Base-by-base conservation (phyloP, 2,113 vertebrate genomes). In the Seriola dumerili region DNA sequence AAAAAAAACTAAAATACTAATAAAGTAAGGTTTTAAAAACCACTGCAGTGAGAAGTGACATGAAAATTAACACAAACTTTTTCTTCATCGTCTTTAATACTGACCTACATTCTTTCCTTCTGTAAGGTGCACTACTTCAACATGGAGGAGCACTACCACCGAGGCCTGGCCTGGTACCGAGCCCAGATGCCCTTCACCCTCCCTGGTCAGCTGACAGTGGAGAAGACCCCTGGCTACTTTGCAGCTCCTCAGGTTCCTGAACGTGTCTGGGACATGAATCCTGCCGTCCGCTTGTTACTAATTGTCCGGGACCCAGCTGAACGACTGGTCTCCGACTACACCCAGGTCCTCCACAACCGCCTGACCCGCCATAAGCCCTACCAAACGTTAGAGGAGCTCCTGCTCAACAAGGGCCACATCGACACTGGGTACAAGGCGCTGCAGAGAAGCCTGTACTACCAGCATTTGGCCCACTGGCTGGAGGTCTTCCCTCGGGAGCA, bases 151-250 rank as follows among this genome's bases (percentile, higher is more conserved):
- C 95, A 97, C 80, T 97, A 88, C 70, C 90, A 61, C 5, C 90
- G 90, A 21, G 96, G 96, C 19, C 72, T 96, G 78, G 91, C 83
- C 36, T 97, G 96, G 96, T 97, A 96, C 87, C 91, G 93, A 5
- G 81, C 94, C 55, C 95, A 96, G 92, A 97, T 96, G 96, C 96
- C 96, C 3, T 42, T 93, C 66, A 94, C 93, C 12, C 44, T 88
- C 25, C 85, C 90, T 0, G 75, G n/a, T 10, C 96, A 96, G 87
- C 88, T 97, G 70, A 96, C 96, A 0, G 88, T 96, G 90, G 96
- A 96, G 88, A 96, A 96, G 84, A 96, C 96, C 34, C 96, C 96
- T 0, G 96, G 95, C 8, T 96, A 96, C 85, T 96, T 96, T 19
- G 90, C 96, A 0, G 86, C 95, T 3, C 87, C 93, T 4, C 84